Percentiles rank a stretch among this genome's conserved stretches.
phyloP scores from a whole-genome alignment of 1,140 invertebrate species.

The Micrasema longulum region DNA sequence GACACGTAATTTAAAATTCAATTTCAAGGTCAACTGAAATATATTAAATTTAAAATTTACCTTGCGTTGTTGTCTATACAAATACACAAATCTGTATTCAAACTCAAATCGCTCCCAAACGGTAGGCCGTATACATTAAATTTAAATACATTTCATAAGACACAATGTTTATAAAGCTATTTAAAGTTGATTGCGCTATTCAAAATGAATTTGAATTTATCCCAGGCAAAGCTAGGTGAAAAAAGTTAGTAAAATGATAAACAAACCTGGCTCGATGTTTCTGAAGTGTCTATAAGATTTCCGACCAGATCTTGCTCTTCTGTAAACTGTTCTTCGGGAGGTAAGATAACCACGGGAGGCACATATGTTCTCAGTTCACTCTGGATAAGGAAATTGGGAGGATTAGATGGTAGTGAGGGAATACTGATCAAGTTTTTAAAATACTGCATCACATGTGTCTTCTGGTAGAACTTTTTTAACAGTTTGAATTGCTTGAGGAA shows the following conservation, averaged over 20 bases:
- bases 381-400: slow-evolving; percentile 93
- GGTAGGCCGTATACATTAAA: neutral
- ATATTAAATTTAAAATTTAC: too few relatives aligned
- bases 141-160: neutral
- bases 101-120: too few relatives aligned
- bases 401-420: slow-evolving; percentile 91
- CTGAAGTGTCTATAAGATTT: slow-evolving; percentile 79
- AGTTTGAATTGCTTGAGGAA: slow-evolving; percentile 87
- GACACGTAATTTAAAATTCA: too few relatives aligned
- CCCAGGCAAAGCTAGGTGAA: neutral
- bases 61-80: too few relatives aligned
- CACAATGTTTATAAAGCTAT: neutral
- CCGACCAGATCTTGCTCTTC: slow-evolving; percentile 74
- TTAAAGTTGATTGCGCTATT: neutral
- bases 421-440: slow-evolving; percentile 96
- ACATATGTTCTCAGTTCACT: slow-evolving; percentile 91
- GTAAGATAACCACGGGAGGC: slow-evolving; percentile 92
- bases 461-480: slow-evolving; percentile 93
- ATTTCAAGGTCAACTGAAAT: too few relatives aligned
- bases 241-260: neutral
- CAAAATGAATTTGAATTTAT: neutral
- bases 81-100: too few relatives aligned
- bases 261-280: slow-evolving; percentile 67
- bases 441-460: slow-evolving; percentile 94
- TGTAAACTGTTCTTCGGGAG: slow-evolving; percentile 65